Conservation (phyloP, 1,140 invertebrate species). For the Drosophila punjabiensis region DNA sequence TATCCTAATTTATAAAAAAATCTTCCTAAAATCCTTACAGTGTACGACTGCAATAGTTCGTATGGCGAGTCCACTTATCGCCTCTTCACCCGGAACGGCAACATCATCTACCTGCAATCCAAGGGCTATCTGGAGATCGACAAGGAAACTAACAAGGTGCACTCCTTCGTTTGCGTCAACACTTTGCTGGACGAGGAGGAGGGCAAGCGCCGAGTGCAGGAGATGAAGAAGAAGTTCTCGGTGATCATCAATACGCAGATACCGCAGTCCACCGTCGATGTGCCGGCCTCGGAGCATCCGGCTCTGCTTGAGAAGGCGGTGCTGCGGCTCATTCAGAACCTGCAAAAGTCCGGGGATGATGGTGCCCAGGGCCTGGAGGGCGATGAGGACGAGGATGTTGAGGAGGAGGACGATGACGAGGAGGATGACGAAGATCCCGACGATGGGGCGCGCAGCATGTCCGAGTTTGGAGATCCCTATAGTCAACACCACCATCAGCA, state of each 20-base stretch:
- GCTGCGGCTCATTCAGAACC: constrained; percentile 89
- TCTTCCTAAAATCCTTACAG: constrained; percentile 85
- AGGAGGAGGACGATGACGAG: constrained; percentile 54
- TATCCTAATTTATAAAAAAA: background rate
- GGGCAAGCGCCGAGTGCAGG: constrained; percentile 88
- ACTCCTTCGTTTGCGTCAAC: constrained; percentile 94
- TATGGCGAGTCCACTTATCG: constrained; percentile 93
- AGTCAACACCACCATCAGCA: constrained; percentile 25
- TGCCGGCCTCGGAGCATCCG: constrained; percentile 88
- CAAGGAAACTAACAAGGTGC: constrained; percentile 89
- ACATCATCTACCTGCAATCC: constrained; percentile 93
- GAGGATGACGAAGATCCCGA: constrained; percentile 54
- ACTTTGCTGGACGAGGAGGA: constrained; percentile 91
- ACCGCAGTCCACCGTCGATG: constrained; percentile 85
- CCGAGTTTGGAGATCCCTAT: constrained; percentile 32
- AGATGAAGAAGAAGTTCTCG: constrained; percentile 91
- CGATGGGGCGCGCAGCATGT: constrained; percentile 39
- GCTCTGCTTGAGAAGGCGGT: constrained; percentile 89
- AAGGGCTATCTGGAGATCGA: constrained; percentile 92
- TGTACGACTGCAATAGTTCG: constrained; percentile 92
- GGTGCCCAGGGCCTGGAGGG: constrained; percentile 33
- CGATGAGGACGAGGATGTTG: constrained; percentile 43
- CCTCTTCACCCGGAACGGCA: constrained; percentile 91
- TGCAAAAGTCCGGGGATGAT: constrained; percentile 74
- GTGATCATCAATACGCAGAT: constrained; percentile 86